These are phyloP conservation scores for Pedetes capensis DNA, from an alignment of 2,113 vertebrate genomes.

Conservation along the genomic window DNA sequence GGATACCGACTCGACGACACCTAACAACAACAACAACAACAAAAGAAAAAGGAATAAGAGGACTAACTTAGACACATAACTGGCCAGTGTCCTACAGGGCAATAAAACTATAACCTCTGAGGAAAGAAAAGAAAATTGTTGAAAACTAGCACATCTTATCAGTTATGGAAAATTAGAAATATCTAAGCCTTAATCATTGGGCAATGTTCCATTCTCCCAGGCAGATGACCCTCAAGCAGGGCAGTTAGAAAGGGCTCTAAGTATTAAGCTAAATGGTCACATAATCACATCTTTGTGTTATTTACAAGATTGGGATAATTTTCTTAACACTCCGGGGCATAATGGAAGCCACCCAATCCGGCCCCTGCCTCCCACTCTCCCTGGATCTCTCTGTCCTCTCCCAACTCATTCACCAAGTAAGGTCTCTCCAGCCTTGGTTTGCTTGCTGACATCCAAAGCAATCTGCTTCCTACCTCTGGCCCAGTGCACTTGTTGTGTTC, in stretches of 20 bases:
- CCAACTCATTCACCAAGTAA: background rate
- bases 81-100: background rate
- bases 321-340: background rate
- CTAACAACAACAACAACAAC: too few relatives aligned
- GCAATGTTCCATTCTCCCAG: background rate
- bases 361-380: background rate
- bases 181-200: background rate
- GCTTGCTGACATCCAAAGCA: background rate
- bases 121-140: conserved; percentile 18
- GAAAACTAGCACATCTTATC: background rate
- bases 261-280: background rate
- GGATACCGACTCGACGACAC: too few relatives aligned
- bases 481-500: background rate
- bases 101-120: background rate
- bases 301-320: background rate
- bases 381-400: too few relatives aligned
- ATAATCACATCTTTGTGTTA: background rate
- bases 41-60: background rate
- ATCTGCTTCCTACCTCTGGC: background rate
- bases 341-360: background rate
- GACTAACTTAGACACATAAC: conserved; percentile 4
- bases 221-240: background rate
- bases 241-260: background rate
- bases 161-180: background rate
- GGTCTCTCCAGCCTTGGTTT: background rate